Evolutionary conservation across 2,797 vertebrate species (phyloP).

Genomic region (Tapirus indicus): DNA sequence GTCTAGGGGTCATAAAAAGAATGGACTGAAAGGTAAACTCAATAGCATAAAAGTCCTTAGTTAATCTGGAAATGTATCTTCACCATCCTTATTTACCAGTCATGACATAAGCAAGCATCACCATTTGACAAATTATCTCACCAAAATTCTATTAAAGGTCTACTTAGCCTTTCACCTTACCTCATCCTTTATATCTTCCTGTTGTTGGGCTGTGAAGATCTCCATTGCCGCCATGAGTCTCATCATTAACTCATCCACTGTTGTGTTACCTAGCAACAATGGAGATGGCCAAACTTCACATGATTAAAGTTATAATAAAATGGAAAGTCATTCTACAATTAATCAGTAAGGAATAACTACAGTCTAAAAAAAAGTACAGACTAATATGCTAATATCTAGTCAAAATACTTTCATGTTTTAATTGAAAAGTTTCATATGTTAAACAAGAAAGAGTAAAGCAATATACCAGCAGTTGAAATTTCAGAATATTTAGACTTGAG

Average conservation of each 20-base stretch:
- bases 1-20: slow-evolving; percentile 44
- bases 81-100: slow-evolving; percentile 12
- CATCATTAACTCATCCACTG: slow-evolving; percentile 99
- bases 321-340: slow-evolving; percentile 81
- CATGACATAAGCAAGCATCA: slow-evolving; percentile 9
- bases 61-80: slow-evolving; percentile 54
- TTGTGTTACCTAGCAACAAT: slow-evolving; percentile 95
- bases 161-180: slow-evolving; percentile 87
- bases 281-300: slow-evolving; percentile 79
- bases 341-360: slow-evolving; percentile 81
- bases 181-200: slow-evolving; percentile 99
- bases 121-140: slow-evolving; percentile 38
- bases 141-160: slow-evolving; percentile 64
- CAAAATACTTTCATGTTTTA: slow-evolving; percentile 72
- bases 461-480: slow-evolving; percentile 60
- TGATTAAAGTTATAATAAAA: slow-evolving; percentile 85
- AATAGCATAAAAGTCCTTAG: background rate
- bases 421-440: slow-evolving; percentile 70
- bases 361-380: slow-evolving; percentile 59
- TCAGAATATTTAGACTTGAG: slow-evolving; percentile 67
- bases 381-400: slow-evolving; percentile 72
- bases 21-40: slow-evolving; percentile 24
- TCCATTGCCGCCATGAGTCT: slow-evolving; percentile 99
- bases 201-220: slow-evolving; percentile 99
- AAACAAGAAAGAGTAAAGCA: slow-evolving; percentile 54